Percentiles rank a stretch among this genome's conserved stretches.
Evolutionary conservation across 2,113 vertebrate species (phyloP).

Genomic region (Agelaius phoeniceus): DNA sequence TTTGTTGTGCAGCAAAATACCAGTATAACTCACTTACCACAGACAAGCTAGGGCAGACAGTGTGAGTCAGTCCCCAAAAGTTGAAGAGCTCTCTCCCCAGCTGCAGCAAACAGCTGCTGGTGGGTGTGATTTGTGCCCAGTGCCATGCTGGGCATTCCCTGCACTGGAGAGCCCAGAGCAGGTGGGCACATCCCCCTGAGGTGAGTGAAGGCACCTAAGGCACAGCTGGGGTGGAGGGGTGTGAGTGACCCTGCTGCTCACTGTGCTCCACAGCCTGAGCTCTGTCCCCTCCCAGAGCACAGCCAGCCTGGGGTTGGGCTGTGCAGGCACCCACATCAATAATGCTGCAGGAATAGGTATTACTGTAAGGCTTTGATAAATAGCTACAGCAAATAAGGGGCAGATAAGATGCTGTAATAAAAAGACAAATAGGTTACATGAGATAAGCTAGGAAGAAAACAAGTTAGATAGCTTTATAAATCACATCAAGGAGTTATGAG

Average conservation of each 20-base stretch:
- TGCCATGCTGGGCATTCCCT: neutral
- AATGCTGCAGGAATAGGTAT: neutral
- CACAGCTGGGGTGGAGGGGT: neutral
- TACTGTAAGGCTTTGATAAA: conserved; percentile 36
- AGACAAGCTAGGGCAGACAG: neutral
- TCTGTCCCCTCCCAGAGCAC: rapidly evolving
- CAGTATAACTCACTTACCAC: neutral
- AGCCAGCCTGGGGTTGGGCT: neutral
- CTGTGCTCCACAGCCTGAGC: neutral
- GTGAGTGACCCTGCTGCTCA: neutral
- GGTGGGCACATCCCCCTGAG: neutral
- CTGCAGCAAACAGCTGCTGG: neutral
- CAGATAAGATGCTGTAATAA: conserved; percentile 51
- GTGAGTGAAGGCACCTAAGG: rapidly evolving
- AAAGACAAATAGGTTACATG: conserved; percentile 45
- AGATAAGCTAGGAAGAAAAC: conserved; percentile 19
- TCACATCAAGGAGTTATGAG: conserved; percentile 19
- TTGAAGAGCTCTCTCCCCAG: rapidly evolving
- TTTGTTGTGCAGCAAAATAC: neutral
- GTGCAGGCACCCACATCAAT: neutral
- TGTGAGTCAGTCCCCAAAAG: neutral
- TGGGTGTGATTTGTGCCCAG: neutral
- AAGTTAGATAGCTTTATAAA: conserved; percentile 58
- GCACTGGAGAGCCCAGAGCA: neutral
- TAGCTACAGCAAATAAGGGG: conserved; percentile 31